phyloP scores from a whole-genome alignment of 2,888 invertebrate species.

The Buathra laborator region DNA sequence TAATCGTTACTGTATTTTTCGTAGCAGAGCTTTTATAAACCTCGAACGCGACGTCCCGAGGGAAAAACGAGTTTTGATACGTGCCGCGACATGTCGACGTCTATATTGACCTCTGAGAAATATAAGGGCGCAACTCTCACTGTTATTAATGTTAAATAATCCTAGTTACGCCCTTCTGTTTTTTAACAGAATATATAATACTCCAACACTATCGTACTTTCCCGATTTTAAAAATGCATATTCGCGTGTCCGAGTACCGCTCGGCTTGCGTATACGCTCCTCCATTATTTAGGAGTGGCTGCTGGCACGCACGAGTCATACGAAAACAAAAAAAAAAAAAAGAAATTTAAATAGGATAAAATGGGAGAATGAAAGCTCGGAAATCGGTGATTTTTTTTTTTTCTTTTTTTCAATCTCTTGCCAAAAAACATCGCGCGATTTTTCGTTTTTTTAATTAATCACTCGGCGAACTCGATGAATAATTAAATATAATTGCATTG shows the following conservation, averaged over 20 bases:
- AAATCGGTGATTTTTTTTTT: constrained; percentile 39
- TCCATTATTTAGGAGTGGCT: constrained; percentile 62
- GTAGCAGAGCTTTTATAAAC: constrained; percentile 7
- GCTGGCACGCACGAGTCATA: constrained; percentile 44
- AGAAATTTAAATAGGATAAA: constrained; percentile 12
- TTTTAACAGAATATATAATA: constrained; percentile 7
- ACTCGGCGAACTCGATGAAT: constrained; percentile 17
- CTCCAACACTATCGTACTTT: constrained; percentile 49
- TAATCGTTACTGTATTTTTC: constrained; percentile 28
- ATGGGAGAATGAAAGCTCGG: neutral
- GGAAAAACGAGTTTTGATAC: neutral
- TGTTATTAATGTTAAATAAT: neutral
- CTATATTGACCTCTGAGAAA: too few species aligned
- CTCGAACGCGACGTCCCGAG: neutral
- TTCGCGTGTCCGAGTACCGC: constrained; percentile 71
- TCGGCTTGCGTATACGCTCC: constrained; percentile 44
- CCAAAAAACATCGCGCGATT: constrained; percentile 11
- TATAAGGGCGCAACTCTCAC: too few species aligned
- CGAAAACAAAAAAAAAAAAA: constrained; percentile 11
- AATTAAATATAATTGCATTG: constrained; percentile 58
- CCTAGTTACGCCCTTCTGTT: neutral
- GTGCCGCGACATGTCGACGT: neutral
- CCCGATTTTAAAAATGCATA: constrained; percentile 76
- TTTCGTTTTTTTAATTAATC: neutral
- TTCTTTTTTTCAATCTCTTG: neutral